These are phyloP conservation scores for Goniozus legneri DNA, from an alignment of 1,140 invertebrate species.

Conservation along the genomic window DNA sequence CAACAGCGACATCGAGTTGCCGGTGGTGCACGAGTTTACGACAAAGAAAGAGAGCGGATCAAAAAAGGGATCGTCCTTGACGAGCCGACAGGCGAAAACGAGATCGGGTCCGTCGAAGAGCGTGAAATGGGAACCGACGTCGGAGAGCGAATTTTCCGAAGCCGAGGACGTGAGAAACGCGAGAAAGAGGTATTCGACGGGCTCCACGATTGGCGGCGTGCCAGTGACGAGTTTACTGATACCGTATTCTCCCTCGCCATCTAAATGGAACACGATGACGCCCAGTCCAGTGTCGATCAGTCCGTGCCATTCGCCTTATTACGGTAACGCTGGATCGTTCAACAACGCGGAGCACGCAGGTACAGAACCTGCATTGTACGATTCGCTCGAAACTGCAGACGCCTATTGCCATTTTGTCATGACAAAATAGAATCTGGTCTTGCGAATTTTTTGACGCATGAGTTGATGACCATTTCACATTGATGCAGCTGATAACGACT, in stretches of 20 bases:
- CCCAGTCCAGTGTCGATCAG: conserved; percentile 60
- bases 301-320: conserved; percentile 57
- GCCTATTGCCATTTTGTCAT: too few species aligned
- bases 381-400: too few species aligned
- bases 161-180: conserved; percentile 48
- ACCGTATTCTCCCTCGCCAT: conserved; percentile 38
- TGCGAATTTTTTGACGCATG: too few species aligned
- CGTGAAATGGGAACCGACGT: conserved; percentile 64
- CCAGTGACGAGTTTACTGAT: conserved; percentile 46
- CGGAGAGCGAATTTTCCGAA: conserved; percentile 63
- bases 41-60: conserved; percentile 38
- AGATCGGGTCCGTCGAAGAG: conserved; percentile 52
- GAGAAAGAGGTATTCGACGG: conserved; percentile 39
- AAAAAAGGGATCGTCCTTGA: conserved; percentile 13
- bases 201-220: conserved; percentile 30
- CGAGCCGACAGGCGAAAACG: conserved; percentile 11
- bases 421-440: too few species aligned
- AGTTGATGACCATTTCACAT: too few species aligned
- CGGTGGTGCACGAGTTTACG: conserved; percentile 62
- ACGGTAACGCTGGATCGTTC: conserved; percentile 43
- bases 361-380: conserved; percentile 30
- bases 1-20: conserved; percentile 59
- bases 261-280: conserved; percentile 58
- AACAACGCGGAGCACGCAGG: conserved; percentile 52
- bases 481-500: too few species aligned